Evolutionary conservation across 1,140 invertebrate genomes (phyloP), one percentile per base, ranked within the genome.

Genomic region (Druon quercuslanigerum): DNA sequence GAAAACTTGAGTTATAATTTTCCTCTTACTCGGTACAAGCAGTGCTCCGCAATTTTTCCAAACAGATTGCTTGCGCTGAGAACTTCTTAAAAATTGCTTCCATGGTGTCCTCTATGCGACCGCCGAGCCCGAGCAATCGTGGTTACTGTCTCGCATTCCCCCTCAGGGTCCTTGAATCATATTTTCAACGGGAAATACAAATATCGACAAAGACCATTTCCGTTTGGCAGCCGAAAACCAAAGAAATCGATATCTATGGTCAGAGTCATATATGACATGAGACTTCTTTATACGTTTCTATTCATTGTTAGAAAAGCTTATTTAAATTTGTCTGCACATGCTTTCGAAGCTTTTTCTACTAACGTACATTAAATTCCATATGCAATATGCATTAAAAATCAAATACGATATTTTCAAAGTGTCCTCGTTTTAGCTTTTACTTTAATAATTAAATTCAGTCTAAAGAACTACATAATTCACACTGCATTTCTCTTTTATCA

Each of bases 1-100:
- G 54, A 19, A 83, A 84, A 84, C 71, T 83, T 79, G 50, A 52
- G 72, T 76, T 82, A 82, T 82, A 85, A 85, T 83, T 84, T 82
- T 57, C 71, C 74, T 54, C 33, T 50, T 17, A 25, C 57, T 17
- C 57, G 13, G 57, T 20, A 0, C 20, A 60, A 60, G 57, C 57
- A 60, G 57, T 60, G 25, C 20, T 60, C 20, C 57, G 25, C 57
- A 14, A 60, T 60, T 60, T 60, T 60, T 60, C 57, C 57, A 33
- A 60, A 3, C 20, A 14, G n/a, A 66, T 40, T 66, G 33, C 60
- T 33, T 66, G 57, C 25, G 20, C 57, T 66, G 20, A 16, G 14
- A 66, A 66, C 60, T 66, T 66, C n/a, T 66, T 66, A 66, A 66
- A 66, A 66, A 66, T 40, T 66, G 13, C 60, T 46, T 66, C 60